phyloP scores from a whole-genome alignment of 1,140 invertebrate genomes.

The Oppia nitens region DNA sequence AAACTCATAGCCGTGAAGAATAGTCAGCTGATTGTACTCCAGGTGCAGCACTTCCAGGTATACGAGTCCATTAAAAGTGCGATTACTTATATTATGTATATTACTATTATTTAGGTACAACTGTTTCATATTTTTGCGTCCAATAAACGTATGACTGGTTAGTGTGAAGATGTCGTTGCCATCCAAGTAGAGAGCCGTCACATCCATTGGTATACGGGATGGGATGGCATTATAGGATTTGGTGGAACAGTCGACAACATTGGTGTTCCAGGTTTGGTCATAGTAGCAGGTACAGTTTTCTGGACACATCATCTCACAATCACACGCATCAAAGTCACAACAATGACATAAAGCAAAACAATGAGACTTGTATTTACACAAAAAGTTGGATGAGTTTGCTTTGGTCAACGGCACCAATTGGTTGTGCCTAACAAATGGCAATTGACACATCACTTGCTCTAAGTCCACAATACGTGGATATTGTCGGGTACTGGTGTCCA shows the following conservation, averaged over 20 bases:
- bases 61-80: slow-evolving; percentile 69
- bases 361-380: slow-evolving; percentile 78
- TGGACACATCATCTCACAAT: slow-evolving; percentile 87
- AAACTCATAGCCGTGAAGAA: slow-evolving; percentile 69
- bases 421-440: slow-evolving; percentile 54
- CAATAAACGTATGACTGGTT: slow-evolving; percentile 73
- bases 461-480: slow-evolving; percentile 78
- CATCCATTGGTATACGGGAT: slow-evolving; percentile 76
- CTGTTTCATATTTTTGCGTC: slow-evolving; percentile 65
- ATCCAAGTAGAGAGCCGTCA: slow-evolving; percentile 77
- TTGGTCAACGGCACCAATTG: slow-evolving; percentile 56
- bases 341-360: slow-evolving; percentile 83
- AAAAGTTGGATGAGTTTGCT: slow-evolving; percentile 66
- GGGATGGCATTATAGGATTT: slow-evolving; percentile 59
- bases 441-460: slow-evolving; percentile 71
- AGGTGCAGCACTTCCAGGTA: slow-evolving; percentile 46
- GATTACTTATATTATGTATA: slow-evolving; percentile 63
- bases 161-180: slow-evolving; percentile 72
- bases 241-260: slow-evolving; percentile 63
- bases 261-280: slow-evolving; percentile 79
- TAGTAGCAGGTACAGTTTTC: slow-evolving; percentile 84
- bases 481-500: slow-evolving; percentile 37
- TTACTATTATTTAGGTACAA: slow-evolving; percentile 73
- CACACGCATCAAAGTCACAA: slow-evolving; percentile 85
- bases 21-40: slow-evolving; percentile 64